Base-by-base conservation (phyloP, 1,140 invertebrate genomes). In the Camponotus pennsylvanicus region DNA sequence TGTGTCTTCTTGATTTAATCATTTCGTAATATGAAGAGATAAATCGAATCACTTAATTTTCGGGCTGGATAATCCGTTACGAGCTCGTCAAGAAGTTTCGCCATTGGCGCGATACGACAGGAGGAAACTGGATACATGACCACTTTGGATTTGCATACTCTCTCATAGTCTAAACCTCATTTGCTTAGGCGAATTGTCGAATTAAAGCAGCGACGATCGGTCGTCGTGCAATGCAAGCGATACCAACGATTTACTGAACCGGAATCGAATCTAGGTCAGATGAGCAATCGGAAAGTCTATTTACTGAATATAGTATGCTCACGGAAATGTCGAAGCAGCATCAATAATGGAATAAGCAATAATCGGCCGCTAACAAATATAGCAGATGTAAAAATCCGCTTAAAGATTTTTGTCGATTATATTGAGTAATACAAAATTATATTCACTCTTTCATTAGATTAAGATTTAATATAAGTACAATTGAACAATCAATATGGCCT, bases 81-180 rank as follows among this genome's bases (percentile, higher is more conserved):
- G 40, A 73, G 40, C 69, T 83, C 69, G 55, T 83, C 55, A 63
- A 83, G 69, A 83, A 83, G 79, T 83, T 83, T 61, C 67, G 55
- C 69, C 40, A 61, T 75, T 61, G 69, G 67, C 69, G 69, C 42
- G 37, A 67, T 21, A 8, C 52, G 37, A 67, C 18, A 8, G 18
- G 42, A 87, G 86, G 71, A 88, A 86, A 80, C 21, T 71, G 77
- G 69, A 78, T 63, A 83, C 87, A 76, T 76, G 71, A 77, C 67
- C 78, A 32, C 57, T 63, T 52, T 11, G 66, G 80, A 79, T 86
- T 80, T 80, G 79, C 67, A 83, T 80, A 80, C 66, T 80, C 67
- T 40, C 49, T 59, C 64, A 37, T 83, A 83, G 79, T 75, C 40
- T 83, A 49, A 55, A 83, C 40, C 69, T 83, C 79, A 75, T 83